A percentile compares a stretch with the other conserved stretches of the same genome.
Evolutionary conservation across 2,888 invertebrate genomes (phyloP).

Genomic region (Ectropis crepuscularia): DNA sequence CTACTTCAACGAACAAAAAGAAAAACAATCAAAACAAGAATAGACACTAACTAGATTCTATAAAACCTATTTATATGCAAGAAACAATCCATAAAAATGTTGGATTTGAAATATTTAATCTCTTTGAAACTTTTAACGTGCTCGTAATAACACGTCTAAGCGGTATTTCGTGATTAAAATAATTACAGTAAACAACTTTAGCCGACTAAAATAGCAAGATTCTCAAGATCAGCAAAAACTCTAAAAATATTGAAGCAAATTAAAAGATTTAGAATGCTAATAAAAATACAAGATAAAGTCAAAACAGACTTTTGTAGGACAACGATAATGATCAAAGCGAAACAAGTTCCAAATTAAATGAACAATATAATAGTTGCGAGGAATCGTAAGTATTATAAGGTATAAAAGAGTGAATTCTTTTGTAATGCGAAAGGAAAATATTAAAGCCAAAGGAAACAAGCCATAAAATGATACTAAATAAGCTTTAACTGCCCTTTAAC

Average conservation of each 20-base stretch:
- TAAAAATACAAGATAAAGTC: slow-evolving; percentile 28
- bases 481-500: slow-evolving; percentile 30
- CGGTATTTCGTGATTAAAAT: not conserved
- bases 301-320: slow-evolving; percentile 31
- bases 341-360: not conserved
- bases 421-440: slow-evolving; percentile 1
- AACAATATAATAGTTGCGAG: not conserved
- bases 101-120: not conserved
- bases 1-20: too few species aligned
- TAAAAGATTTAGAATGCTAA: slow-evolving; percentile 1
- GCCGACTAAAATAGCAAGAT: slow-evolving; percentile 1
- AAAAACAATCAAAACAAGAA: too few species aligned
- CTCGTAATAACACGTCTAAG: not conserved
- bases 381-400: slow-evolving; percentile 1
- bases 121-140: not conserved
- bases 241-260: slow-evolving; percentile 5
- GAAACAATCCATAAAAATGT: not conserved
- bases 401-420: slow-evolving; percentile 5
- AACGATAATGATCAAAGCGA: slow-evolving; percentile 10
- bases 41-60: too few species aligned
- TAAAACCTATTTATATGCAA: too few species aligned
- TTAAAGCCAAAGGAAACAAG: slow-evolving; percentile 11
- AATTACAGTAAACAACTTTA: slow-evolving; percentile 4
- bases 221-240: slow-evolving; percentile 8
- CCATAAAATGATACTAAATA: slow-evolving; percentile 35